Evolutionary conservation across 2,113 vertebrate species (phyloP).

Genomic region (western clawed frog (Xenopus tropicalis)): DNA sequence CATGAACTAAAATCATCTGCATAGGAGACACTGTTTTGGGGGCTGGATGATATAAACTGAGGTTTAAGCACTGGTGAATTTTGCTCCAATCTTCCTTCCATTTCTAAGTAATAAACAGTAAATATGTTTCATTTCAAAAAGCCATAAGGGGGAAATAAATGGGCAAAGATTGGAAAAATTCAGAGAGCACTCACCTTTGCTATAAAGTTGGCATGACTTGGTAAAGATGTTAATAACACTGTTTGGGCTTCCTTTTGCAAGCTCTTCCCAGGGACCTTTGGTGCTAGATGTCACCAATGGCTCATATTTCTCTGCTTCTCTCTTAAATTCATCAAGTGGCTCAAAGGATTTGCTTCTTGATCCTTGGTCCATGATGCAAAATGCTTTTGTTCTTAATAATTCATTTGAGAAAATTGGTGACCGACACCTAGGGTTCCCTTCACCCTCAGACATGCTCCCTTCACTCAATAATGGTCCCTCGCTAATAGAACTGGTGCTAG

Average conservation of each 20-base stretch:
- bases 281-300: constrained; percentile 61
- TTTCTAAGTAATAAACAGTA: constrained; percentile 52
- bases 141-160: background rate
- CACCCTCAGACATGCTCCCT: constrained; percentile 74
- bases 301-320: constrained; percentile 74
- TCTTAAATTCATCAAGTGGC: constrained; percentile 81
- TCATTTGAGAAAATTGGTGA: constrained; percentile 56
- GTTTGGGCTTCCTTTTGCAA: constrained; percentile 87
- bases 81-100: constrained; percentile 64
- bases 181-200: constrained; percentile 69
- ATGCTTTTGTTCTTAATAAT: constrained; percentile 64
- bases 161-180: background rate
- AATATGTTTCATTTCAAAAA: background rate
- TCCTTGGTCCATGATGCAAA: constrained; percentile 56
- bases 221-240: constrained; percentile 96
- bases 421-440: constrained; percentile 51
- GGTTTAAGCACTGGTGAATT: constrained; percentile 56
- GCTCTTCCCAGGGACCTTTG: constrained; percentile 81
- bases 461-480: constrained; percentile 87
- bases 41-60: constrained; percentile 56
- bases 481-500: constrained; percentile 83
- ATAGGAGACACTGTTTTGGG: constrained; percentile 66
- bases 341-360: constrained; percentile 58
- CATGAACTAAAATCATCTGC: constrained; percentile 87
- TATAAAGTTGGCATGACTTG: constrained; percentile 75